A percentile compares a stretch with the other conserved stretches of the same genome.
phyloP scores from a whole-genome alignment of 1,140 invertebrate species.

The honey bee (Apis mellifera) region Amel_HAv3.1 CM009944.2:1188501-1189000 shows the following conservation, averaged over 20 bases:
- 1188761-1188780: background rate
- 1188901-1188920: background rate
- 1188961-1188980: background rate
- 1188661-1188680: no score
- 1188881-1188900: conserved; percentile 2
- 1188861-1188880: conserved; percentile 4
- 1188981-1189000: background rate
- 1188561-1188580: no score
- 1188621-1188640: no score
- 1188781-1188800: background rate
- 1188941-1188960: background rate
- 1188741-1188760: background rate
- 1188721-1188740: conserved; percentile 13
- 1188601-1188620: no score
- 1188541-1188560: no score
- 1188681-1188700: no score
- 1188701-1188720: background rate
- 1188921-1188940: background rate
- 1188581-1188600: no score
- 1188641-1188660: no score
- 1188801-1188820: background rate
- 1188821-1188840: background rate
- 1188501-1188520: no score
- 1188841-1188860: background rate
- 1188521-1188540: no score